A percentile compares a stretch with the other conserved stretches of the same genome.
Conservation (phyloP, 2,797 vertebrate species). For the Xiphophorus birchmanni region DNA sequence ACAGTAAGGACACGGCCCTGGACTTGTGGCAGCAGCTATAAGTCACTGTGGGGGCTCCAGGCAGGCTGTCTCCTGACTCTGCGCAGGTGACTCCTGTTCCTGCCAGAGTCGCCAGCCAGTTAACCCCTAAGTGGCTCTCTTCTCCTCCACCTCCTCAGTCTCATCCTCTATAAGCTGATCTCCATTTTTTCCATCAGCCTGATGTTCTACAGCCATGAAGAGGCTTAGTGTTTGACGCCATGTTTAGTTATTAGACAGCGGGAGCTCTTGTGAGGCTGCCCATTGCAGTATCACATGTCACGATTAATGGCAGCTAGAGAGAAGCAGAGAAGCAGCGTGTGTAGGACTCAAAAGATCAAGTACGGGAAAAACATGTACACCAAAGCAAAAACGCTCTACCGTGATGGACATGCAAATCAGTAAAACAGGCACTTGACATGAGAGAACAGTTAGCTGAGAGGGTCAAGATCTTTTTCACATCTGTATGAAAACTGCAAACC, state of each 20-base stretch:
- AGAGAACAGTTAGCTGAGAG: background rate
- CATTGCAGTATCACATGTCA: conserved; percentile 47
- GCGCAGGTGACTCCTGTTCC: conserved; percentile 68
- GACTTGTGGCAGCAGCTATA: conserved; percentile 78
- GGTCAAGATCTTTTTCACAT: conserved; percentile 6
- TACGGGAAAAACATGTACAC: background rate
- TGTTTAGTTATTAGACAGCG: conserved; percentile 60
- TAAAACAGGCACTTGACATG: conserved; percentile 13
- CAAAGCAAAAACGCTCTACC: background rate
- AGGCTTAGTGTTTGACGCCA: conserved; percentile 59
- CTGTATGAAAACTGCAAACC: background rate
- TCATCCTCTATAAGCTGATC: conserved; percentile 53
- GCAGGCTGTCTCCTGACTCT: conserved; percentile 56
- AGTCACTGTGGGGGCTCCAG: conserved; percentile 64
- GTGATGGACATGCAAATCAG: conserved; percentile 7
- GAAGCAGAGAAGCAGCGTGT: conserved; percentile 7
- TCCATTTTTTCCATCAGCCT: conserved; percentile 55
- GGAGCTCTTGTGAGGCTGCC: conserved; percentile 36
- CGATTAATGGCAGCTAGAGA: conserved; percentile 57
- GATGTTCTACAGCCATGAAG: conserved; percentile 57
- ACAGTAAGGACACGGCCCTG: conserved; percentile 68
- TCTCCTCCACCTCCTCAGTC: conserved; percentile 28
- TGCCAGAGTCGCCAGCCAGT: conserved; percentile 47
- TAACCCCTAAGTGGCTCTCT: conserved; percentile 55
- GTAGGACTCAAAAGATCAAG: conserved; percentile 41